Conservation (phyloP, 2,888 invertebrate genomes). For the Xylocampa areola region DNA sequence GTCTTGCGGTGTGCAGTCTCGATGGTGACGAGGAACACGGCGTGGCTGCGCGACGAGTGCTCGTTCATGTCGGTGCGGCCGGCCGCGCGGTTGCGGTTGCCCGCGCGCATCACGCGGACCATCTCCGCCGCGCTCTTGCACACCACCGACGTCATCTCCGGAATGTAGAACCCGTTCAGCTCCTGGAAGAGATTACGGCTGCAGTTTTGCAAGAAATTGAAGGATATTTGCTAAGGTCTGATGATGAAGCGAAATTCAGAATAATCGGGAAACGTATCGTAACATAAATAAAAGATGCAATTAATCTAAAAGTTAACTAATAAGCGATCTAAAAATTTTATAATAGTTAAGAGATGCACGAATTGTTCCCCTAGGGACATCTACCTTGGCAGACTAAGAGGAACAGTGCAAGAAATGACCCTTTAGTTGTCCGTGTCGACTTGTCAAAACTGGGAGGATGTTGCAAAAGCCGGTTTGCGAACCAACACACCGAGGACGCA, state of each 20-base stretch:
- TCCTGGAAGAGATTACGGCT: conserved; percentile 72
- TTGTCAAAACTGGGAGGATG: conserved; percentile 8
- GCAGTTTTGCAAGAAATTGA: background rate
- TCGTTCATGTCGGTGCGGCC: conserved; percentile 99
- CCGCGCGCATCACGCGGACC: conserved; percentile 97
- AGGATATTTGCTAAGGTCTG: background rate
- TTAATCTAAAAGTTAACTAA: no score
- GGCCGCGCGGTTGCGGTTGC: conserved; percentile 98
- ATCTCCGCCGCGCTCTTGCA: conserved; percentile 98
- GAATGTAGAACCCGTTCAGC: conserved; percentile 96
- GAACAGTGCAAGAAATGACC: conserved; percentile 1
- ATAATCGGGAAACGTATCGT: conserved; percentile 4
- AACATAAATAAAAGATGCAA: no score
- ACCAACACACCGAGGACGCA: background rate
- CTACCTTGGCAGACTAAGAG: background rate
- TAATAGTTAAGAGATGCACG: no score
- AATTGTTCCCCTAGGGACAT: no score
- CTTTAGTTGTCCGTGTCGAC: conserved; percentile 15
- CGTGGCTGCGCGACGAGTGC: conserved; percentile 99
- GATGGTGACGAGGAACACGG: conserved; percentile 99
- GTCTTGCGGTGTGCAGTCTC: conserved; percentile 92
- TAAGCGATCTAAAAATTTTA: no score
- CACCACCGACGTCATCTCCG: conserved; percentile 97
- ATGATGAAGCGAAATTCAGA: no score
- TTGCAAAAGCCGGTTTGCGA: conserved; percentile 22